Evolutionary conservation across 2,888 invertebrate species (phyloP).

Genomic region (Macaria liturata): DNA sequence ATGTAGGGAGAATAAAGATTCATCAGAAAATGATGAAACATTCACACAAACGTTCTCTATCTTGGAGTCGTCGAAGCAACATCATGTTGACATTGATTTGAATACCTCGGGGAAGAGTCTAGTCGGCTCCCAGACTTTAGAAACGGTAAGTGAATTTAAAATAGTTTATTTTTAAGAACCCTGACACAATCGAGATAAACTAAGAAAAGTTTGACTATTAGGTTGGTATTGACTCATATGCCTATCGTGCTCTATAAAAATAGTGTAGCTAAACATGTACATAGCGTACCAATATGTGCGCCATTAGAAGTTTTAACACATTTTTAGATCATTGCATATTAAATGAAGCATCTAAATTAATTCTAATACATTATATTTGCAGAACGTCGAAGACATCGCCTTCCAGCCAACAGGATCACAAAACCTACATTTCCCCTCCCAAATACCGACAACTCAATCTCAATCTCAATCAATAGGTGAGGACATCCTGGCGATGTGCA

Average conservation of each 20-base stretch:
- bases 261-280: too few relatives aligned
- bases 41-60: conserved; percentile 68
- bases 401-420: conserved; percentile 79
- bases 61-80: conserved; percentile 39
- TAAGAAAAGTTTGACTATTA: too few relatives aligned
- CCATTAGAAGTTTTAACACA: too few relatives aligned
- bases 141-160: conserved; percentile 51
- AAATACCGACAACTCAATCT: conserved; percentile 52
- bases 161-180: too few relatives aligned
- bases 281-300: too few relatives aligned
- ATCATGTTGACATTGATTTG: conserved; percentile 21
- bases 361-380: conserved; percentile 30
- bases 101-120: conserved; percentile 41
- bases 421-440: conserved; percentile 76
- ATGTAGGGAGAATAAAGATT: conserved; percentile 28
- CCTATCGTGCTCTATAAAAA: too few relatives aligned
- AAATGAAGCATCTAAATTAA: not conserved
- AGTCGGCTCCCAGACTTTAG: conserved; percentile 48
- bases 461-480: conserved; percentile 69
- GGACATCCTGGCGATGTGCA: conserved; percentile 80
- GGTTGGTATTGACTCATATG: too few relatives aligned
- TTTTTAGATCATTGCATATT: too few relatives aligned
- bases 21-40: conserved; percentile 39
- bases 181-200: too few relatives aligned
- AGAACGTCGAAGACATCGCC: conserved; percentile 78